Conservation (phyloP, 1,140 invertebrate species). For the Brachionus manjavacas region DNA sequence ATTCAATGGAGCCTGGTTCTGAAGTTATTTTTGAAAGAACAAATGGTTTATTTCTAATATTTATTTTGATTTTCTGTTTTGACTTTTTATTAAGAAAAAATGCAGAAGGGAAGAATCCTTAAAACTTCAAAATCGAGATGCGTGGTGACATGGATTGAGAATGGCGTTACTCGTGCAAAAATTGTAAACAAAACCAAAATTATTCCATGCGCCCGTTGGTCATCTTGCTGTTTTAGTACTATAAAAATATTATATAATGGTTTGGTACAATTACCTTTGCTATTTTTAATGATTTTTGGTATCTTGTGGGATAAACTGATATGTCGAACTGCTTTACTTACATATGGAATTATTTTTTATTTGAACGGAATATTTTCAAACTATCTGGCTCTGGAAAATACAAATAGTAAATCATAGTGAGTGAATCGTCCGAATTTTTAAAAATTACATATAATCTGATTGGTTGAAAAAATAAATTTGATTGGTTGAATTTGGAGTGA, state of each 20-base stretch:
- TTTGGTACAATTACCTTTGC: neutral
- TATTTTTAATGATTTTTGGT: neutral
- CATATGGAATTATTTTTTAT: neutral
- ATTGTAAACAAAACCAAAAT: neutral
- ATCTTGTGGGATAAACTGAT: neutral
- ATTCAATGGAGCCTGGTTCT: neutral
- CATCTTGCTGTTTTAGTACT: neutral
- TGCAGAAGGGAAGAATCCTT: neutral
- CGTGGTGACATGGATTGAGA: neutral
- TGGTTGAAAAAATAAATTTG: neutral
- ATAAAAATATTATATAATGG: neutral
- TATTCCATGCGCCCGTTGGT: neutral
- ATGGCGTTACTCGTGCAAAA: neutral
- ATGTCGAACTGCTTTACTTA: neutral
- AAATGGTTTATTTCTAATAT: neutral
- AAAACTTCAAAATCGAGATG: neutral
- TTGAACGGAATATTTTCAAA: neutral
- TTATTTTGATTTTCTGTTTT: neutral
- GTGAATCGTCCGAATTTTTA: neutral
- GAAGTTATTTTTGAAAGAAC: conserved; percentile 2
- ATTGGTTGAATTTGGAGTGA: neutral
- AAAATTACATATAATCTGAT: neutral
- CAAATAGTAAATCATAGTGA: neutral
- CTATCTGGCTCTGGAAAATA: neutral
- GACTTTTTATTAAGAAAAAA: neutral